These are phyloP conservation scores for Villa cingulata DNA, from an alignment of 2,888 invertebrate species.

Conservation along the genomic window DNA sequence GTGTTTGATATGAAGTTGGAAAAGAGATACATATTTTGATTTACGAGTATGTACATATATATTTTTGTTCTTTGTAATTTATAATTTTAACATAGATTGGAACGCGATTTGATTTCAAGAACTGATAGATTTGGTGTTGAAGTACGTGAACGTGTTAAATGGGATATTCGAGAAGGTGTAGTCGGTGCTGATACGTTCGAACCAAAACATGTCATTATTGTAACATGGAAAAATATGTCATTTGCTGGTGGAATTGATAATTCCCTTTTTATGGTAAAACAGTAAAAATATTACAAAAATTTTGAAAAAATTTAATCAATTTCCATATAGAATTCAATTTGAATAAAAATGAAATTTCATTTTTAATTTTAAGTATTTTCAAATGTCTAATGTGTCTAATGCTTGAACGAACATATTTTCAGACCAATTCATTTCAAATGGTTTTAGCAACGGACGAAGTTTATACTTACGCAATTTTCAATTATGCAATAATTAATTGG, in stretches of 20 bases:
- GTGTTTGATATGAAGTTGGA: no score
- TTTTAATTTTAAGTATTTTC: no score
- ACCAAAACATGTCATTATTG: slow-evolving; percentile 78
- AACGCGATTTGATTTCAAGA: slow-evolving; percentile 54
- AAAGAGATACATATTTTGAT: no score
- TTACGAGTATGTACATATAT: background rate
- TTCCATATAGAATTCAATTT: no score
- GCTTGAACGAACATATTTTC: background rate
- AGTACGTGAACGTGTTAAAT: slow-evolving; percentile 68
- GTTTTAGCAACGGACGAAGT: slow-evolving; percentile 87
- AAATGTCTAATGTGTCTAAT: no score
- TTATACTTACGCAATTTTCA: slow-evolving; percentile 87
- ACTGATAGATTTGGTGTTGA: slow-evolving; percentile 76
- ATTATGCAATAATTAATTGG: slow-evolving; percentile 85
- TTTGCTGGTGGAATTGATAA: slow-evolving; percentile 79
- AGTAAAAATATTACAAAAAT: background rate
- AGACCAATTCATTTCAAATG: slow-evolving; percentile 94
- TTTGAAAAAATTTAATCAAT: no score
- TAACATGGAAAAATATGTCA: slow-evolving; percentile 94
- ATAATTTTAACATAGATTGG: slow-evolving; percentile 36
- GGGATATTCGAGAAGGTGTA: slow-evolving; percentile 82
- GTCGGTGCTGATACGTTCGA: slow-evolving; percentile 82
- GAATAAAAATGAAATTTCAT: no score
- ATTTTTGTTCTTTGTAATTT: no score
- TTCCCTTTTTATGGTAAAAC: slow-evolving; percentile 50